Percentiles rank a stretch among this genome's conserved stretches.
phyloP scores from a whole-genome alignment of 30 jellyfish, hydroid and myxozoan genomes.

The Cassiopea xamachana region DNA sequence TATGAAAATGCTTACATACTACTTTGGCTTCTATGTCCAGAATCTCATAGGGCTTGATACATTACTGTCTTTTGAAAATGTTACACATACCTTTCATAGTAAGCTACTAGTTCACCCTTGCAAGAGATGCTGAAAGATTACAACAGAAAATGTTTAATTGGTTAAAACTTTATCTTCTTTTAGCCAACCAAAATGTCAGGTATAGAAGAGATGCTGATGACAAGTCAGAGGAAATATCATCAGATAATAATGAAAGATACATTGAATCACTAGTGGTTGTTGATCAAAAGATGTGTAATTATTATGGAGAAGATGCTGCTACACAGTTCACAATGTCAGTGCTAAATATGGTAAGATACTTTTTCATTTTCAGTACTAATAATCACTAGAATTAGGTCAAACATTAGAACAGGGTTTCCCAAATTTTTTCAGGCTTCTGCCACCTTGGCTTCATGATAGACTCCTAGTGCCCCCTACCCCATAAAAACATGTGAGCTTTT shows the following conservation, averaged over 20 bases:
- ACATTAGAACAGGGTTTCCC: no score
- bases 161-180: not conserved
- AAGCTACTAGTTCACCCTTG: no score
- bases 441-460: no score
- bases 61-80: no score
- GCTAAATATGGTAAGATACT: conserved; percentile 79
- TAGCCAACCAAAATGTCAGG: conserved; percentile 76
- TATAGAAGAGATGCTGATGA: conserved; percentile 80
- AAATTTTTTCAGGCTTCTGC: no score
- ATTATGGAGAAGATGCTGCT: conserved; percentile 99
- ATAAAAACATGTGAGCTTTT: no score
- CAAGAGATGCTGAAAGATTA: not conserved
- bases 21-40: no score
- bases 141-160: not conserved
- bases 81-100: no score
- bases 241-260: conserved; percentile 82
- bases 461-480: no score
- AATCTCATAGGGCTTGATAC: no score
- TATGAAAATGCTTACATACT: no score
- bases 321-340: conserved; percentile 95
- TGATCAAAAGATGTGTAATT: conserved; percentile 96
- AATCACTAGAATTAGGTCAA: no score
- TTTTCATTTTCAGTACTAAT: not conserved
- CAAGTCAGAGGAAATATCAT: conserved; percentile 19
- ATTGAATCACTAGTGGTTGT: conserved; percentile 95